A percentile compares a stretch with the other conserved stretches of the same genome.
These are phyloP conservation scores for Zingel zingel DNA, from an alignment of 2,113 vertebrate species.

Conservation along the genomic window DNA sequence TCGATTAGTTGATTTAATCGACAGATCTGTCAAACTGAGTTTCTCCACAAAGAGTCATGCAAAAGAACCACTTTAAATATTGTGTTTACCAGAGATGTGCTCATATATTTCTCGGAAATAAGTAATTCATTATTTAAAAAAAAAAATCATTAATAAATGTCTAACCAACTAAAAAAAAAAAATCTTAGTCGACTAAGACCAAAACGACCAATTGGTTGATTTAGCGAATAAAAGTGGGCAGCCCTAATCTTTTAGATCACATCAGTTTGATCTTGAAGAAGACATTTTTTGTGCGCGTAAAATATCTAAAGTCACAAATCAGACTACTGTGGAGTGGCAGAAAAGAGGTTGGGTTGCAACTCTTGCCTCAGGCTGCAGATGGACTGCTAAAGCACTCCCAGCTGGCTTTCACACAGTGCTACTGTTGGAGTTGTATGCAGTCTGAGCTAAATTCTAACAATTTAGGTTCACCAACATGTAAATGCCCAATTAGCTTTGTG, in stretches of 20 bases:
- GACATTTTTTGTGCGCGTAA: neutral
- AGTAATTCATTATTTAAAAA: too few relatives aligned
- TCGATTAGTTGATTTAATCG: too few relatives aligned
- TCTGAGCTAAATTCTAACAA: neutral
- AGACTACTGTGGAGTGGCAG: neutral
- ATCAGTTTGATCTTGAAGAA: neutral
- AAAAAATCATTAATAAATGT: neutral
- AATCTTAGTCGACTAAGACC: neutral
- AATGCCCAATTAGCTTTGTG: neutral
- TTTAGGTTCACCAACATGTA: neutral
- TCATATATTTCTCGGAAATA: too few relatives aligned
- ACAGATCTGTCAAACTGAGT: too few relatives aligned
- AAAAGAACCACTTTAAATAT: too few relatives aligned
- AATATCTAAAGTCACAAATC: neutral
- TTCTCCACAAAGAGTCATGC: too few relatives aligned
- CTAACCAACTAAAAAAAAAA: neutral
- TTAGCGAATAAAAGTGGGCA: neutral
- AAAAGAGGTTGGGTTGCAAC: conserved; percentile 52
- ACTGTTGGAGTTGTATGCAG: neutral
- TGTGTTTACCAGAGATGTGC: too few relatives aligned
- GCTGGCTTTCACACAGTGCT: neutral
- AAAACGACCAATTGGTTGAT: neutral
- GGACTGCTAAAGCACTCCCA: conserved; percentile 6
- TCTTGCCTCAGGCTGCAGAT: conserved; percentile 37
- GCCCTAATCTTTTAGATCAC: neutral